These are phyloP conservation scores for Heliocidaris erythrogramma DNA, from an alignment of 35 echinoderm and acorn worm species.

Conservation along the genomic window DNA sequence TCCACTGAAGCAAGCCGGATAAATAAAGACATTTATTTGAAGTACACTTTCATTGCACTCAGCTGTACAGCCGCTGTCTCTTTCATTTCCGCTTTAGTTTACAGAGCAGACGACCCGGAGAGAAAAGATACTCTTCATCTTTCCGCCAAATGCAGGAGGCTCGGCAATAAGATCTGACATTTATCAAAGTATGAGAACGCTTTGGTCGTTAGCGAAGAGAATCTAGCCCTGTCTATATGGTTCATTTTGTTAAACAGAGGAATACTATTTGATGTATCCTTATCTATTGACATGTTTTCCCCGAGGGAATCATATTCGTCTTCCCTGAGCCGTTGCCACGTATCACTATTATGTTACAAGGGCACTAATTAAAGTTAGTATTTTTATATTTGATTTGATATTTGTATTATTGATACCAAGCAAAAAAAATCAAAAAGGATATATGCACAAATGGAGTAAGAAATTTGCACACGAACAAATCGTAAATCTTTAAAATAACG, in stretches of 20 bases:
- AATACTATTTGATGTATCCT: background rate
- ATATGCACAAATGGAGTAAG: too few species aligned
- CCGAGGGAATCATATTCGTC: background rate
- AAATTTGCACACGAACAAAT: too few species aligned
- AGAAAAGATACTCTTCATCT: background rate
- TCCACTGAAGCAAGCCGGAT: background rate
- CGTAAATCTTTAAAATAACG: too few species aligned
- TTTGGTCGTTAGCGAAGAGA: background rate
- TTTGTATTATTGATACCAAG: background rate
- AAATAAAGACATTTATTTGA: background rate
- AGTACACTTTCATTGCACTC: background rate
- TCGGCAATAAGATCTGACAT: conserved; percentile 2
- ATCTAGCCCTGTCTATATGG: background rate
- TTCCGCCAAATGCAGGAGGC: background rate
- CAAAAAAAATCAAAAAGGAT: too few species aligned
- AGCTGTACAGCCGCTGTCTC: background rate
- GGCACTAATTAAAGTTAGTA: background rate
- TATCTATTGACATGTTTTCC: too few species aligned
- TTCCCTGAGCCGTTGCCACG: background rate
- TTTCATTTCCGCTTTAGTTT: conserved; percentile 1
- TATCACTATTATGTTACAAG: background rate
- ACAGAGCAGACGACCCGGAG: background rate
- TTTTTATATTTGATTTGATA: background rate
- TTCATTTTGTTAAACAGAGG: background rate
- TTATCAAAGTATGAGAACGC: background rate